Conservation (phyloP, 2,113 vertebrate species). For the Trematomus loennbergii region DNA sequence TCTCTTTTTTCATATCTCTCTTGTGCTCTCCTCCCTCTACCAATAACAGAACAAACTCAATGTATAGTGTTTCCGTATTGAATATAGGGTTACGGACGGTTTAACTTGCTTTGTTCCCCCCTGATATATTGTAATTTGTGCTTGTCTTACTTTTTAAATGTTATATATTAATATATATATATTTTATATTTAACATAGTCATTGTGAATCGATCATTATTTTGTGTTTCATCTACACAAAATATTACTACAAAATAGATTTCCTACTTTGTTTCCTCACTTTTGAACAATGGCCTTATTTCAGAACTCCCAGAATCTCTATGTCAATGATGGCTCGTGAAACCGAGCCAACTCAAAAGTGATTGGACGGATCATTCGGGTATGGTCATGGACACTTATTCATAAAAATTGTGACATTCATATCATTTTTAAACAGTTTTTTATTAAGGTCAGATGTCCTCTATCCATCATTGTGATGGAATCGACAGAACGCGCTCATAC, state of each 20-base stretch:
- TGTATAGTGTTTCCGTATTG: too few relatives aligned
- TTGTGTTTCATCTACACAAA: too few relatives aligned
- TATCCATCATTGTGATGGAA: slow-evolving; percentile 24
- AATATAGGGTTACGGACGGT: too few relatives aligned
- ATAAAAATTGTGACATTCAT: background rate
- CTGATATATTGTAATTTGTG: too few relatives aligned
- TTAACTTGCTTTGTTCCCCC: too few relatives aligned
- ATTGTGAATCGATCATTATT: too few relatives aligned
- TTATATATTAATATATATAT: too few relatives aligned
- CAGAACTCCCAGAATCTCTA: background rate
- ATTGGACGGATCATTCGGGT: background rate
- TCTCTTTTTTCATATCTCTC: too few relatives aligned
- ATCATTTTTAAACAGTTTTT: background rate
- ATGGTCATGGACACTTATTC: background rate
- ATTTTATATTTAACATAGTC: too few relatives aligned
- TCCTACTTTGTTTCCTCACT: background rate
- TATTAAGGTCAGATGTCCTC: slow-evolving; percentile 22
- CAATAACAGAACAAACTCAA: too few relatives aligned
- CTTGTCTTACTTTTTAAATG: too few relatives aligned
- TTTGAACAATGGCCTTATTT: background rate
- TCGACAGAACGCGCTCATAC: slow-evolving; percentile 31
- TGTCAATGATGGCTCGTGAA: background rate
- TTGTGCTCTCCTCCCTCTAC: too few relatives aligned
- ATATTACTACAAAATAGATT: background rate
- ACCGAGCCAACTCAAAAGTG: background rate